Base-by-base conservation (phyloP, 2,888 invertebrate genomes). In the Penaeus monodon region DNA sequence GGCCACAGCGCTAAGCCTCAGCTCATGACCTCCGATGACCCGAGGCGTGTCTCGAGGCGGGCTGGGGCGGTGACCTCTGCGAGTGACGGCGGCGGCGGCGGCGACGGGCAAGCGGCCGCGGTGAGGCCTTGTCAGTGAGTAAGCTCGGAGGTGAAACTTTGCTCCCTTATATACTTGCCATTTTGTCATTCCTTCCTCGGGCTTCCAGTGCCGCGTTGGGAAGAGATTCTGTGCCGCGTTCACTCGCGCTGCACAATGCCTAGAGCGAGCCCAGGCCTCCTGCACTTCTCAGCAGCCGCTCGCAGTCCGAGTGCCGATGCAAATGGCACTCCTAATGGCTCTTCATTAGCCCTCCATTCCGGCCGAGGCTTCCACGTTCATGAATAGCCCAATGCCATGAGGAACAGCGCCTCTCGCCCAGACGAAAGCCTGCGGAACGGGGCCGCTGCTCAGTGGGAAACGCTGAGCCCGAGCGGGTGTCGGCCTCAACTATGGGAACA, bases 151-250 rank as follows among this genome's bases (percentile, higher is more conserved):
- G 88, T 88, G 84, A 79, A 86, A 84, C 79, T 84, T 85, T 83
- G 84, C 87, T 85, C 85, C 88, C 89, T 89, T 89, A 88, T 89
- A 89, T 89, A 89, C 88, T 87, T 89, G 87, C 89, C 89, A 89
- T 85, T 89, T 89, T 89, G 89, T 89, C 89, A 89, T 88, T 89
- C 88, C 78, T 88, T 82, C 85, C 89, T 83, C 89, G 81, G 57
- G 88, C 88, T 85, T 89, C 87, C 89, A 88, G 89, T 78, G 88
- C 83, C 84, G 88, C 84, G 76, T 79, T 87, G 86, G 66, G 82
- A 81, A 83, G 84, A 81, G 83, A 84, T 77, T 76, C 84, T 81
- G 84, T 68, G 66, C n/a, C 80, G 33, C 65, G 73, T 73, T 78
- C 78, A 70, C 65, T 86, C 78, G 63, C 70, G 20, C 78, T 77